Conservation (phyloP, 92 coral and sea anemone species). For the Porites evermanni region DNA sequence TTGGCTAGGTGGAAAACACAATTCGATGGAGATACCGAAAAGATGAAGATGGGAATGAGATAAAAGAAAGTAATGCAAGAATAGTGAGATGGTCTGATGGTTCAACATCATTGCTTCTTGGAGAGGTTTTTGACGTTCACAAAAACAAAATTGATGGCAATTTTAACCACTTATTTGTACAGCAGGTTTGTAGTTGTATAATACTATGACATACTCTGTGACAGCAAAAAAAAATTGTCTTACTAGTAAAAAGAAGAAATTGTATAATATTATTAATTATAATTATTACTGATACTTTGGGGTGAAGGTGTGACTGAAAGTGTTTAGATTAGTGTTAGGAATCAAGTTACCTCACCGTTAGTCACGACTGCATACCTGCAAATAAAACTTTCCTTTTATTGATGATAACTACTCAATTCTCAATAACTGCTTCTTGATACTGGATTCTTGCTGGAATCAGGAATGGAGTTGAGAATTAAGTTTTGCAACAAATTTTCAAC, state of each 20-base stretch:
- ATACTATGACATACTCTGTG: neutral
- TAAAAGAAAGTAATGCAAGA: conserved; percentile 97
- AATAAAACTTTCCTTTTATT: too few relatives aligned
- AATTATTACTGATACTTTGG: too few relatives aligned
- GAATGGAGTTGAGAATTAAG: too few relatives aligned
- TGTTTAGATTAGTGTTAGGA: too few relatives aligned
- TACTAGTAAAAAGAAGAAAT: neutral
- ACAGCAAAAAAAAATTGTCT: neutral
- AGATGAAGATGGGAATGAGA: conserved; percentile 91
- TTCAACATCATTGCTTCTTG: conserved; percentile 88
- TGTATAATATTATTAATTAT: too few relatives aligned
- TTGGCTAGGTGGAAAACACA: conserved; percentile 91
- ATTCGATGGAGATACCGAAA: conserved; percentile 92
- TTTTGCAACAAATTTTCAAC: too few relatives aligned
- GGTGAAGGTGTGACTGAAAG: too few relatives aligned
- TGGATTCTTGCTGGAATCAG: too few relatives aligned
- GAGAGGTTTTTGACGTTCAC: conserved; percentile 98
- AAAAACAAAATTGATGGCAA: conserved; percentile 95
- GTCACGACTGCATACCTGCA: too few relatives aligned
- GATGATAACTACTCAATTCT: too few relatives aligned
- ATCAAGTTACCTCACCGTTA: too few relatives aligned
- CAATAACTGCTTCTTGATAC: too few relatives aligned
- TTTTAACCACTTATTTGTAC: conserved; percentile 96
- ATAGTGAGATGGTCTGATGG: conserved; percentile 99
- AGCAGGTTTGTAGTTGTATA: conserved; percentile 76